Evolutionary conservation across 2,113 vertebrate species (phyloP).

Genomic region (Platanista minor): DNA sequence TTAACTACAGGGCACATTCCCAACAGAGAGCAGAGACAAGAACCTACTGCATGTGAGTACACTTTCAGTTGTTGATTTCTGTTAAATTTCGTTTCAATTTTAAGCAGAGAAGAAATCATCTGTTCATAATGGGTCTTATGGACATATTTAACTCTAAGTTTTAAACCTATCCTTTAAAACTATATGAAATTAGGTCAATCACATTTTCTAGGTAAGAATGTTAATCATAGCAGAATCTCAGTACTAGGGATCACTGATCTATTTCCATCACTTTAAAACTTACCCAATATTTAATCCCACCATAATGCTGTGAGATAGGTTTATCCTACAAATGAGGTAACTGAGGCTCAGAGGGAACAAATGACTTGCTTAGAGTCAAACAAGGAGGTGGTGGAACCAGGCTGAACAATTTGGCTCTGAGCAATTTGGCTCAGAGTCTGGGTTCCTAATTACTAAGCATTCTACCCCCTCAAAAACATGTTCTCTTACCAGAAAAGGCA

Average conservation of each 20-base stretch:
- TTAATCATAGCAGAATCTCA: neutral
- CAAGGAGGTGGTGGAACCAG: neutral
- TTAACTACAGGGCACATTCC: neutral
- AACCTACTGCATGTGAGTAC: neutral
- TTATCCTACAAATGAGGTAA: neutral
- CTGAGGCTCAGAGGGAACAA: neutral
- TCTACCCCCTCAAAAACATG: neutral
- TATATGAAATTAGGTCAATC: neutral
- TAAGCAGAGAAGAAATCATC: neutral
- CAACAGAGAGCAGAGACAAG: neutral
- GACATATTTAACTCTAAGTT: neutral
- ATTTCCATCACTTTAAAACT: neutral
- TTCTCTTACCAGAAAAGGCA: slow-evolving; percentile 3
- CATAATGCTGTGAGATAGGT: neutral
- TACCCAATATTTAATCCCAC: neutral
- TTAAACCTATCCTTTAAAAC: neutral
- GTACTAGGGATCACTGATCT: neutral
- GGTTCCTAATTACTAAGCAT: neutral
- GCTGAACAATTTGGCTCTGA: neutral
- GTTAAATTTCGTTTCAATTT: neutral
- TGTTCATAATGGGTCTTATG: neutral
- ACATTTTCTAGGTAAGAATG: neutral
- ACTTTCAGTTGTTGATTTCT: neutral
- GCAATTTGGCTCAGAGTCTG: neutral
- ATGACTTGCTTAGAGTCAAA: neutral